These are phyloP conservation scores for Microctenopoma steveboyesi DNA, from an alignment of 2,797 vertebrate species.

Conservation along the genomic window DNA sequence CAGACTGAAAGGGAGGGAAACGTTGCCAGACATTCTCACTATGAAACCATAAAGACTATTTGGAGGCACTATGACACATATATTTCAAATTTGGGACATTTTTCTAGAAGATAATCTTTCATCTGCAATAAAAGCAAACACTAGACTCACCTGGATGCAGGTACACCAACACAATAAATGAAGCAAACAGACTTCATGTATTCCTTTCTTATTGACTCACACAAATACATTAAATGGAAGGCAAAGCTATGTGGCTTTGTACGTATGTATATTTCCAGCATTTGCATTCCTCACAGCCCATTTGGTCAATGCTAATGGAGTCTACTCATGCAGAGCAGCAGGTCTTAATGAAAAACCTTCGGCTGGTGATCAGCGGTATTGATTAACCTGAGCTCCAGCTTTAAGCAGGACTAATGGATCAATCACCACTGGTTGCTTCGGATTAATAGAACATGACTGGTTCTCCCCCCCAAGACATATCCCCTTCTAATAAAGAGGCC, in stretches of 20 bases:
- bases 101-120: background rate
- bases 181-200: background rate
- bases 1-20: slow-evolving; percentile 37
- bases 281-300: slow-evolving; percentile 59
- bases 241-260: slow-evolving; percentile 2
- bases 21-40: slow-evolving; percentile 14
- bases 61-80: slow-evolving; percentile 38
- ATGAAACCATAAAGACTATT: slow-evolving; percentile 38
- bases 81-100: slow-evolving; percentile 15
- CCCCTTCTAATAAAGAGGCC: slow-evolving; percentile 23
- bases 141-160: background rate
- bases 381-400: slow-evolving; percentile 75
- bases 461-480: slow-evolving; percentile 47
- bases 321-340: slow-evolving; percentile 75
- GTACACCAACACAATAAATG: background rate
- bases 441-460: slow-evolving; percentile 81
- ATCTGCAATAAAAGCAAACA: background rate
- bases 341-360: slow-evolving; percentile 80
- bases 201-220: background rate
- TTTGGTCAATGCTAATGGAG: slow-evolving; percentile 73
- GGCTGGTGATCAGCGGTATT: slow-evolving; percentile 78
- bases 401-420: slow-evolving; percentile 81
- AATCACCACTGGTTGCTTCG: slow-evolving; percentile 72
- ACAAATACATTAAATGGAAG: background rate
- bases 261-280: slow-evolving; percentile 2